These are phyloP conservation scores for Hecatera dysodea DNA, from an alignment of 2,888 invertebrate genomes.

Conservation along the genomic window DNA sequence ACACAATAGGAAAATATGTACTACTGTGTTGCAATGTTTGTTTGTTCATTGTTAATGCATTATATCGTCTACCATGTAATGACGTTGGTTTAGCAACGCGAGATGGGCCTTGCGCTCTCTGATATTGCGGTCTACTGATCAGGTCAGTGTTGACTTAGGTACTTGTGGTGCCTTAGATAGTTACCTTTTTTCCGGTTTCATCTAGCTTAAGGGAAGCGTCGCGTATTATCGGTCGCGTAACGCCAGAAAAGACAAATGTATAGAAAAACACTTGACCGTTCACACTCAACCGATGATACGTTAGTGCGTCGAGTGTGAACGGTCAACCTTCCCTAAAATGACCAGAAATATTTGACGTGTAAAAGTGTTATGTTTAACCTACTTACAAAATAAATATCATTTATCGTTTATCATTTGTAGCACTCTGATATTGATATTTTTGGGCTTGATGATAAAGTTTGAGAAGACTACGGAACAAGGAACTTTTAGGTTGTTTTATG, in stretches of 20 bases:
- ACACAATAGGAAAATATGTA: slow-evolving; percentile 65
- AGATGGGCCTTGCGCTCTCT: slow-evolving; percentile 29
- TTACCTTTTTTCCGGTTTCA: too few relatives aligned
- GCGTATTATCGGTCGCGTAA: too few relatives aligned
- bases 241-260: too few relatives aligned
- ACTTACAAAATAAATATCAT: too few relatives aligned
- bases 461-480: neutral
- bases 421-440: neutral
- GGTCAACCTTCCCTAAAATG: too few relatives aligned
- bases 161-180: neutral
- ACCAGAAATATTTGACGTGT: too few relatives aligned
- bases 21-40: slow-evolving; percentile 63
- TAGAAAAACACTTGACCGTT: too few relatives aligned
- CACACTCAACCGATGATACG: too few relatives aligned
- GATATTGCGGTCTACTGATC: slow-evolving; percentile 23
- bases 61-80: slow-evolving; percentile 53
- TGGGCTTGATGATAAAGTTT: neutral
- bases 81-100: slow-evolving; percentile 35
- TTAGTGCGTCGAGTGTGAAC: too few relatives aligned
- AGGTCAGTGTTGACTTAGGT: neutral
- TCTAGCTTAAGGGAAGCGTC: too few relatives aligned
- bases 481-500: neutral
- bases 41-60: slow-evolving; percentile 64
- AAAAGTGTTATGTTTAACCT: too few relatives aligned
- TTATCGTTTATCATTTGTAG: neutral